These are phyloP conservation scores for Norana najaformis DNA, from an alignment of 2,888 invertebrate genomes.

Conservation along the genomic window DNA sequence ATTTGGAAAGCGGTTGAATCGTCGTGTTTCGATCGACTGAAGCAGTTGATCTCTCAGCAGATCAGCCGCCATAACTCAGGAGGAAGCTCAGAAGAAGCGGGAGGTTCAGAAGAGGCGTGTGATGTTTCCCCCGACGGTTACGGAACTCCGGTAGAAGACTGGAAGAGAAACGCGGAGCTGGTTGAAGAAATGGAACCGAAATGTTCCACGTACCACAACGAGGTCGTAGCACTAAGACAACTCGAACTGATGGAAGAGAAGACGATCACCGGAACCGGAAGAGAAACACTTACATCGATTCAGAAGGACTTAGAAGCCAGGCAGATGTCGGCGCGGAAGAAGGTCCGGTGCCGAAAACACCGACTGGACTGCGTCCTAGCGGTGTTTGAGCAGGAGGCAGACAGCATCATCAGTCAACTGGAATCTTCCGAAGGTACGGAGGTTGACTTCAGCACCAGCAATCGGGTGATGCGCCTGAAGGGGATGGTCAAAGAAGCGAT, in stretches of 20 bases:
- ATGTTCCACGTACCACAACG: neutral
- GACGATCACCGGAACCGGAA: neutral
- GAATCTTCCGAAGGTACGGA: neutral
- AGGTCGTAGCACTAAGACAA: neutral
- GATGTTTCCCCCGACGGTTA: neutral
- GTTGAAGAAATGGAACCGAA: slow-evolving; percentile 1
- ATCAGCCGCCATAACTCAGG: neutral
- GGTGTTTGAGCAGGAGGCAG: neutral
- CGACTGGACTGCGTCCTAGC: neutral
- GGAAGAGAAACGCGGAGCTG: neutral
- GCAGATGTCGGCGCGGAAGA: neutral
- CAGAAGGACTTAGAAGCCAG: neutral
- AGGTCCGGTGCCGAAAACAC: neutral
- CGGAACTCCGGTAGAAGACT: neutral
- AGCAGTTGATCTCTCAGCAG: neutral
- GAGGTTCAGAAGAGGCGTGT: neutral
- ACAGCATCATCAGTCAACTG: neutral
- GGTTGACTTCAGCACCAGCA: neutral
- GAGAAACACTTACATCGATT: neutral
- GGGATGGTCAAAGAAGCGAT: neutral
- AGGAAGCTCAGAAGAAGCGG: neutral
- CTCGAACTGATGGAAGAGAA: neutral
- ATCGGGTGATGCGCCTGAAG: neutral
- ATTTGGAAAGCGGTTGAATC: neutral
- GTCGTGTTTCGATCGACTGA: neutral